Conservation (phyloP, 2,113 vertebrate genomes). For the Rana temporaria region DNA sequence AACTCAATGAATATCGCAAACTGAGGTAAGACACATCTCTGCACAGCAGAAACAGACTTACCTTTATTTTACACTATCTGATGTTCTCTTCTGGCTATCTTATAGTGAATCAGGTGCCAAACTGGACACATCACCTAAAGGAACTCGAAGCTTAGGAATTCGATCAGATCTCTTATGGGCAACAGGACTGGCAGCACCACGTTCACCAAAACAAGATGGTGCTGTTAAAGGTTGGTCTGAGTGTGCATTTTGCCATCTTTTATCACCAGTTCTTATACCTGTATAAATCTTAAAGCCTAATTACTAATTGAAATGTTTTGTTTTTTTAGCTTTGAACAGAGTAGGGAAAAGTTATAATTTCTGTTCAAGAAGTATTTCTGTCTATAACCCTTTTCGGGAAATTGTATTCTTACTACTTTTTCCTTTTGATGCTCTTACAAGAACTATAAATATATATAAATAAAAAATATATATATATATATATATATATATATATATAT, state of each 20-base stretch:
- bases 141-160: constrained; percentile 80
- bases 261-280: too few relatives aligned
- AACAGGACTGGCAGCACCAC: constrained; percentile 74
- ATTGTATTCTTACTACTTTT: too few relatives aligned
- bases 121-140: constrained; percentile 90
- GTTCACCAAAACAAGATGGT: constrained; percentile 80
- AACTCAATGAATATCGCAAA: constrained; percentile 96
- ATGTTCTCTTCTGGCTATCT: not conserved
- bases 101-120: constrained; percentile 86
- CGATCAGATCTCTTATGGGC: constrained; percentile 85
- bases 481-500: too few relatives aligned
- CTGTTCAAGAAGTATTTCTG: too few relatives aligned
- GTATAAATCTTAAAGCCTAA: too few relatives aligned
- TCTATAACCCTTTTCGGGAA: too few relatives aligned
- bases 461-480: too few relatives aligned
- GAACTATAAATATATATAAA: too few relatives aligned
- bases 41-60: not conserved
- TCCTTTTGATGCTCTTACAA: too few relatives aligned
- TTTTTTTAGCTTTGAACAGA: too few relatives aligned
- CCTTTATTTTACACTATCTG: not conserved
- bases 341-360: too few relatives aligned
- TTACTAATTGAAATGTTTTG: too few relatives aligned
- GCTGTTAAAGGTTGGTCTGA: constrained; percentile 80
- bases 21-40: constrained; percentile 70
- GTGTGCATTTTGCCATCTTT: not conserved